Evolutionary conservation across 2,888 invertebrate genomes (phyloP), one percentile per base, ranked within the genome.

Genomic region (Reticulitermes lucifugus): DNA sequence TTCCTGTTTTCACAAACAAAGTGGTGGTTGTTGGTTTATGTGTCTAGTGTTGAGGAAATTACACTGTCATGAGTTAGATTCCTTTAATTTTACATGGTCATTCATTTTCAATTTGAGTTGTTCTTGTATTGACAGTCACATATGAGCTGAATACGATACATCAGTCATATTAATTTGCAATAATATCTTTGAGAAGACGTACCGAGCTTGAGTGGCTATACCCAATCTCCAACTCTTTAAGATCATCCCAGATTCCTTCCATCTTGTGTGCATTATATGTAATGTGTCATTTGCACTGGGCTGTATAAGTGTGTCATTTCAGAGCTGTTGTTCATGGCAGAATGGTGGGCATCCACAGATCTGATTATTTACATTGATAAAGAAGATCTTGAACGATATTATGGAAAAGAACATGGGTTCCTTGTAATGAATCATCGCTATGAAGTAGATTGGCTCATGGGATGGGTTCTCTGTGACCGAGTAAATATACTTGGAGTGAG

Each of bases 371-470:
- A 96, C 89, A 93, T 96, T 88, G 95, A 97, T 88, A 95, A 94
- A 88, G 94, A 96, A 86, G 96, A 96, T 89, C 94, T 95, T 89
- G 93, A 95, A 9, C 95, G 95, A 89, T 95, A 94, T 90, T 95
- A 93, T 90, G 98, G 98, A 43, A 96, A 96, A 88, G 98, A 98
- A 90, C 97, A 98, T 92, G 96, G 95, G 18, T 94, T 97, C 89
- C 94, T 97, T 81, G 92, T 98, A 83, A 97, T 98, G 96, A 99
- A 99, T 91, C 98, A 99, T 89, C 95, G 95, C 71, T 98, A 97
- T 91, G 98, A 99, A 92, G 95, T 98, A 88, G 99, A 99, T 91
- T 98, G 98, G 98, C 92, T 99, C 0, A 95, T 97, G 91, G 97
- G 98, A 35, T 98, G 98, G 98, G 95, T 98, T 90, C 94, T 97